These are phyloP conservation scores for Pyrocoelia pectoralis DNA, from an alignment of 2,888 invertebrate species.

Conservation along the genomic window DNA sequence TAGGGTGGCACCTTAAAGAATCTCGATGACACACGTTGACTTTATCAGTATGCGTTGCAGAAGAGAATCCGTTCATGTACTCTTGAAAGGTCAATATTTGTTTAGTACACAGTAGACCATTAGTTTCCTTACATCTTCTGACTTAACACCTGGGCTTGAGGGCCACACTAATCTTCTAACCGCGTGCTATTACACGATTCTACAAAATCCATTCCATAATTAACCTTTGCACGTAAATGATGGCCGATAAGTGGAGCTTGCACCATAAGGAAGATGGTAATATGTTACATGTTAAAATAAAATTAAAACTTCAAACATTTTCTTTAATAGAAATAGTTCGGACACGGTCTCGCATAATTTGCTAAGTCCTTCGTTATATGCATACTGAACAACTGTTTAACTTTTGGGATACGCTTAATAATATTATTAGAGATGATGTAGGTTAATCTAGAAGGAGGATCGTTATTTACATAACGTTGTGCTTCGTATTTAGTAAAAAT, in stretches of 20 bases:
- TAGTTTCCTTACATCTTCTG: slow-evolving; percentile 42
- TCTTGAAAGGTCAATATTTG: slow-evolving; percentile 46
- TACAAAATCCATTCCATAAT: slow-evolving; percentile 29
- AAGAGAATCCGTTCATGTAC: slow-evolving; percentile 34
- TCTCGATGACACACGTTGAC: slow-evolving; percentile 23
- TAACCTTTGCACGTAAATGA: slow-evolving; percentile 19
- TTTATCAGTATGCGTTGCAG: slow-evolving; percentile 29
- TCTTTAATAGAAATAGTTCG: slow-evolving; percentile 42
- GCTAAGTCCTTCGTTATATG: slow-evolving; percentile 46
- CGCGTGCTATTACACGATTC: slow-evolving; percentile 49
- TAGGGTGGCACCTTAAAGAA: not conserved
- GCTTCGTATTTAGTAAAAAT: not conserved
- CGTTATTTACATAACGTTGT: slow-evolving; percentile 2
- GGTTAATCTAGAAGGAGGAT: slow-evolving; percentile 30
- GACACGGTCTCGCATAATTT: slow-evolving; percentile 45
- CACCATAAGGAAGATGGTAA: slow-evolving; percentile 17
- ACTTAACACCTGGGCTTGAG: slow-evolving; percentile 52
- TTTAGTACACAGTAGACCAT: slow-evolving; percentile 44
- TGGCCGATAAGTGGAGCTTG: not conserved
- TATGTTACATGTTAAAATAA: slow-evolving; percentile 9
- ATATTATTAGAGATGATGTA: slow-evolving; percentile 35
- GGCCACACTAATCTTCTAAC: slow-evolving; percentile 49
- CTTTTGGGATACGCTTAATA: slow-evolving; percentile 35
- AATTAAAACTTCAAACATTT: slow-evolving; percentile 37
- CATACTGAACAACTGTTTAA: slow-evolving; percentile 38